Evolutionary conservation across 2,888 invertebrate genomes (phyloP).

Genomic region (Melanostoma scalare): DNA sequence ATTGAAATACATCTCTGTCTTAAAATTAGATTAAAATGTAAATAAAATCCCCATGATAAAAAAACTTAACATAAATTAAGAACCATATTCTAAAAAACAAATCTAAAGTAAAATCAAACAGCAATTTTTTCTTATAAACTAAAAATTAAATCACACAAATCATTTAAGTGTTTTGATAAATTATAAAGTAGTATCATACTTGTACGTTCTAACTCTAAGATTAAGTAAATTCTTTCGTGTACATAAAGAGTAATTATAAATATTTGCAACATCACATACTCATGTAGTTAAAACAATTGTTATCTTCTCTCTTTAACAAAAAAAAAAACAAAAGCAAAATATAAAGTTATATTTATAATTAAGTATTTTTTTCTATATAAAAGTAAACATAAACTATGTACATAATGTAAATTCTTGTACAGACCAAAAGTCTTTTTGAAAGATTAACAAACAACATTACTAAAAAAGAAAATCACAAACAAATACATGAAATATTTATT

Average conservation of each 20-base stretch:
- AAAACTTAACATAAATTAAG: conserved; percentile 7
- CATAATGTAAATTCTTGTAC: conserved; percentile 70
- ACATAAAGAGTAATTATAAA: conserved; percentile 34
- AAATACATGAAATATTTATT: conserved; percentile 19
- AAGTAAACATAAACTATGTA: conserved; percentile 33
- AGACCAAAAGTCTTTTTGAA: conserved; percentile 44
- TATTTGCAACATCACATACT: conserved; percentile 1
- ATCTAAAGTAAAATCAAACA: conserved; percentile 28
- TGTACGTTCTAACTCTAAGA: conserved; percentile 23
- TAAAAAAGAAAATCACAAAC: conserved; percentile 7
- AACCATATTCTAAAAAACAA: conserved; percentile 51
- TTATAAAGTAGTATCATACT: conserved; percentile 18
- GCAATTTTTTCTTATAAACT: conserved; percentile 43
- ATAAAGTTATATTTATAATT: background rate
- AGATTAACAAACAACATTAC: conserved; percentile 22
- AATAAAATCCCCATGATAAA: conserved; percentile 4
- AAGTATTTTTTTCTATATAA: conserved; percentile 10
- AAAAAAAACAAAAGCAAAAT: conserved; percentile 5
- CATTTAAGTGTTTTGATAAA: conserved; percentile 21
- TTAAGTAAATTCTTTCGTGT: conserved; percentile 29
- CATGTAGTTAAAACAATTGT: conserved; percentile 37
- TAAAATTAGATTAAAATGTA: conserved; percentile 35
- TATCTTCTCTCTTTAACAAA: conserved; percentile 50
- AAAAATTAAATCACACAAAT: conserved; percentile 25
- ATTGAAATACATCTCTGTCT: conserved; percentile 56